Conservation (phyloP, 2,797 vertebrate species). For the Hydrocynus forskahlii region DNA sequence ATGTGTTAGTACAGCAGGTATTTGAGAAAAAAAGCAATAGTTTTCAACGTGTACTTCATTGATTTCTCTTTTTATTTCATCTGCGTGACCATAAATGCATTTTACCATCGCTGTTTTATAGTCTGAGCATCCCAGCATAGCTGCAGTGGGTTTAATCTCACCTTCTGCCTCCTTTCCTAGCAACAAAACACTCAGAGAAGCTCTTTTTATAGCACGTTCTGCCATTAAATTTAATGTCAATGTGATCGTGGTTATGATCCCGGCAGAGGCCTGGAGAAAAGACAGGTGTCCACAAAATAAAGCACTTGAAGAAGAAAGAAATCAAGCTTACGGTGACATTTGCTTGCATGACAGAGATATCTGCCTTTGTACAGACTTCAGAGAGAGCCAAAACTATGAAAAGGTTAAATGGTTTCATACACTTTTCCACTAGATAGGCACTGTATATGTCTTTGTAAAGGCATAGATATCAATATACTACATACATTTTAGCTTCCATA, state of each 20-base stretch:
- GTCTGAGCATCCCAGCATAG: background rate
- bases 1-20: background rate
- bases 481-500: conserved; percentile 34
- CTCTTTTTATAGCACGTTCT: conserved; percentile 15
- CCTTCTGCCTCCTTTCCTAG: background rate
- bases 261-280: background rate
- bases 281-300: conserved; percentile 35
- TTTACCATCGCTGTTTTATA: background rate
- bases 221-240: conserved; percentile 34
- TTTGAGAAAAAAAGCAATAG: background rate
- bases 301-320: background rate
- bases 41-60: background rate
- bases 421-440: conserved; percentile 13
- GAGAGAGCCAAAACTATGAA: background rate
- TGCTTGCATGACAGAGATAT: conserved; percentile 43
- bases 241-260: background rate
- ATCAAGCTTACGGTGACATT: conserved; percentile 13
- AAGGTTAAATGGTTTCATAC: background rate
- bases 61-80: background rate
- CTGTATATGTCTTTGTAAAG: background rate
- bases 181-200: conserved; percentile 9
- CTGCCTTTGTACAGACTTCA: background rate
- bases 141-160: background rate
- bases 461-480: background rate
- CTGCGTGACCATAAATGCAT: background rate